Base-by-base conservation (phyloP, 2,888 invertebrate genomes). In the Lasioglossum morio region DNA sequence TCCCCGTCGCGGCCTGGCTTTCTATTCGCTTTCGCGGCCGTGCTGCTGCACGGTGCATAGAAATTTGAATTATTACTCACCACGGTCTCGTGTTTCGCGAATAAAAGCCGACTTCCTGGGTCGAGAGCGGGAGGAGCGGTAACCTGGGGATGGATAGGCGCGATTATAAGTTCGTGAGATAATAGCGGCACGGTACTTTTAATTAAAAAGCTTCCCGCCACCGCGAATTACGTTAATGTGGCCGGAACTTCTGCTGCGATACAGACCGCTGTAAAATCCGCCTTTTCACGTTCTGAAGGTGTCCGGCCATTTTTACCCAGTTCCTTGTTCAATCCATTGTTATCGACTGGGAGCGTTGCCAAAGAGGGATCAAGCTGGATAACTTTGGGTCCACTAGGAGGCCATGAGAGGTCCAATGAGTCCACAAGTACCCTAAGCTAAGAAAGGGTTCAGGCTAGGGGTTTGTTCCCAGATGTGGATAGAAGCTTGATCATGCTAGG, bases 141-240 rank as follows among this genome's bases (percentile, higher is more conserved):
- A 40, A n/a, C 46, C 34, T 34, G 30, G 72, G 82, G 77, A 70
- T 82, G 79, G 88, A 87, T 87, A 84, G 89, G 88, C 85, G 85
- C 92, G 89, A 93, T 93, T 93, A 93, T 93, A 94, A 94, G 93
- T 93, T 92, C 89, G 89, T 87, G 91, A 92, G 93, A 93, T 93
- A 93, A 94, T 91, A 87, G 92, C 87, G 87, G 85, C 82, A 73
- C 87, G 88, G 92, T 92, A 91, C 90, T 94, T 94, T 94, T 94
- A 94, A 94, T 93, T 93, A 94, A 94, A 94, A 94, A 93, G 82
- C 88, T 88, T 87, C 83, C 85, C 84, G 90, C 89, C 84, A 86
- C 85, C 88, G 89, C 90, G 91, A 92, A 92, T 92, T 92, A 91
- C 92, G 91, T 90, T 92, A 91, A 92, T 90, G 90, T 82, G 74